phyloP scores from a whole-genome alignment of 2,888 invertebrate species.

The Eulithis testata region DNA sequence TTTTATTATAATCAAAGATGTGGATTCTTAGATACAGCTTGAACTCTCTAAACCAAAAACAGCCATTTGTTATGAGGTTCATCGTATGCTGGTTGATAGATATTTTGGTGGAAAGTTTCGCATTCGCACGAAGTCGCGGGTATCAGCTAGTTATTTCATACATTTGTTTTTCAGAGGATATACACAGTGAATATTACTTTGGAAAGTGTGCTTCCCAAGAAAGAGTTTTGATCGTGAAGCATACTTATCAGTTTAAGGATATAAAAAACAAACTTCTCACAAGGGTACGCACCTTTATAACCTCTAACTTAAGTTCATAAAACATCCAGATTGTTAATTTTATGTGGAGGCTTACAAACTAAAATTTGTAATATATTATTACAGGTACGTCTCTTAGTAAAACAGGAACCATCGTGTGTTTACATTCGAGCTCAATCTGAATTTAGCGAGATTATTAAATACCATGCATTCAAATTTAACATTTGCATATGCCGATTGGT shows the following conservation, averaged over 20 bases:
- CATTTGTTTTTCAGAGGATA: constrained; percentile 23
- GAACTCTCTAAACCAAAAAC: too few relatives aligned
- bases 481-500: constrained; percentile 43
- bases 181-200: constrained; percentile 41
- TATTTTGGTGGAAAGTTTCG: too few relatives aligned
- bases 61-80: too few relatives aligned
- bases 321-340: neutral
- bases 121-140: too few relatives aligned
- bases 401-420: constrained; percentile 31
- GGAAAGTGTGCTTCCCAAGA: constrained; percentile 29
- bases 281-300: constrained; percentile 37
- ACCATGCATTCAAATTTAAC: constrained; percentile 45
- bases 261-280: constrained; percentile 40
- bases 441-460: constrained; percentile 38
- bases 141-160: neutral
- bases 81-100: too few relatives aligned
- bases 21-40: too few relatives aligned
- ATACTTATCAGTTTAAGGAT: constrained; percentile 30
- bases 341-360: neutral
- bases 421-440: constrained; percentile 42
- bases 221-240: constrained; percentile 25
- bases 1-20: too few relatives aligned
- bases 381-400: constrained; percentile 36
- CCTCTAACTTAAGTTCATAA: too few relatives aligned
- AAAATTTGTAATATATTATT: constrained; percentile 6